Conservation (phyloP, 2,888 invertebrate species). For the Pollenia angustigena region DNA sequence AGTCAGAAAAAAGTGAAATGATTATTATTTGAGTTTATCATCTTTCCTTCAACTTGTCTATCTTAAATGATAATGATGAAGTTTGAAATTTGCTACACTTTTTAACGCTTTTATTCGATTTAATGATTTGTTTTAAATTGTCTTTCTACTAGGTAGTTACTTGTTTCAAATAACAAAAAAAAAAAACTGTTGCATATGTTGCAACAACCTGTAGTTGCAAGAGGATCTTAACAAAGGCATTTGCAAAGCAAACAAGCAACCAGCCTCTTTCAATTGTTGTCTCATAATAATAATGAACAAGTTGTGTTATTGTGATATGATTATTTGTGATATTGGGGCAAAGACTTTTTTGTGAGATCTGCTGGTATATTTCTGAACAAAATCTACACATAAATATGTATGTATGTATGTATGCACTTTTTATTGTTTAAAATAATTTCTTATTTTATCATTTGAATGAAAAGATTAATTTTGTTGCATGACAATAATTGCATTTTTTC, state of each 20-base stretch:
- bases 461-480: not conserved
- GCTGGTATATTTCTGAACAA: not conserved
- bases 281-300: conserved; percentile 21
- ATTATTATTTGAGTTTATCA: conserved; percentile 25
- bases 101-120: conserved; percentile 55
- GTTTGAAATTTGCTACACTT: conserved; percentile 62
- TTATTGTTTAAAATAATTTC: conserved; percentile 24
- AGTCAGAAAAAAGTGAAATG: conserved; percentile 63
- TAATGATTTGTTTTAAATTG: conserved; percentile 26
- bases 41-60: conserved; percentile 39
- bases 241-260: not conserved
- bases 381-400: conserved; percentile 35
- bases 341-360: not conserved
- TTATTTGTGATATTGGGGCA: conserved; percentile 41
- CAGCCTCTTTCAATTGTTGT: conserved; percentile 18
- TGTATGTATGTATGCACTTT: not conserved
- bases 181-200: conserved; percentile 36
- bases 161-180: not conserved
- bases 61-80: conserved; percentile 28
- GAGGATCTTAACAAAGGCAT: conserved; percentile 33
- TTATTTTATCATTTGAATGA: not conserved
- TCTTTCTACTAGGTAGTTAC: not conserved
- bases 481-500: not conserved
- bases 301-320: conserved; percentile 36
- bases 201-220: conserved; percentile 21